Conservation (phyloP, 2,113 vertebrate genomes). For the Zosterops borbonicus region DNA sequence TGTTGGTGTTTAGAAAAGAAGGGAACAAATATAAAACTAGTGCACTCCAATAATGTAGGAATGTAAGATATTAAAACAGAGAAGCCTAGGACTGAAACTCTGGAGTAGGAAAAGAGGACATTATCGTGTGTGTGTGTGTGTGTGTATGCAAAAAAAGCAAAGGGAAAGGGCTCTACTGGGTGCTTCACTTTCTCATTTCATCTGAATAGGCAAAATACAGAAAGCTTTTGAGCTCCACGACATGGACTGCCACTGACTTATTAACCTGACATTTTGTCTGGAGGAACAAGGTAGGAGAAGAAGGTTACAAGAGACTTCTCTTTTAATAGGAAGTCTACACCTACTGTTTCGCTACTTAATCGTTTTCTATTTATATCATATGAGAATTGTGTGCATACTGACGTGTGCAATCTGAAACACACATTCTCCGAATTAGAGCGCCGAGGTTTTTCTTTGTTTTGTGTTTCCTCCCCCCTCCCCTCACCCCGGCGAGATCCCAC, state of each 20-base stretch:
- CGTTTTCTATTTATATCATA: slow-evolving; percentile 25
- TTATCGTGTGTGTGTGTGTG: not conserved
- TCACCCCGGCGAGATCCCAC: too few species aligned
- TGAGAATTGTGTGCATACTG: slow-evolving; percentile 15
- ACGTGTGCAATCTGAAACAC: not conserved
- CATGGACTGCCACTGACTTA: not conserved
- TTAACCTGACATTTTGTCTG: slow-evolving; percentile 50
- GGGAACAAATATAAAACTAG: slow-evolving; percentile 76
- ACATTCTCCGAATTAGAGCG: not conserved
- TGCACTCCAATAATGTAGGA: slow-evolving; percentile 62
- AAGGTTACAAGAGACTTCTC: slow-evolving; percentile 26
- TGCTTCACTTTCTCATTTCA: slow-evolving; percentile 56
- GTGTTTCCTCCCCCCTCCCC: not conserved
- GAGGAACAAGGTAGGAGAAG: slow-evolving; percentile 25
- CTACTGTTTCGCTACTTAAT: not conserved
- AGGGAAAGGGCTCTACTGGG: slow-evolving; percentile 11
- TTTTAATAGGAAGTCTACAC: slow-evolving; percentile 18
- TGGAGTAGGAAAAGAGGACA: not conserved
- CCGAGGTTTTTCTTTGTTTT: not conserved
- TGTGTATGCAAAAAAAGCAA: not conserved
- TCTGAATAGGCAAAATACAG: slow-evolving; percentile 58
- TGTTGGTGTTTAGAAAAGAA: slow-evolving; percentile 59
- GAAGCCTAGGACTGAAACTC: slow-evolving; percentile 36
- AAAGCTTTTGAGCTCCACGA: slow-evolving; percentile 52
- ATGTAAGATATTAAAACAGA: slow-evolving; percentile 67